Percentiles rank a stretch among this genome's conserved stretches.
These are phyloP conservation scores for Mormyrops boulengeri DNA, from an alignment of 2,797 vertebrate genomes.

Conservation along the genomic window DNA sequence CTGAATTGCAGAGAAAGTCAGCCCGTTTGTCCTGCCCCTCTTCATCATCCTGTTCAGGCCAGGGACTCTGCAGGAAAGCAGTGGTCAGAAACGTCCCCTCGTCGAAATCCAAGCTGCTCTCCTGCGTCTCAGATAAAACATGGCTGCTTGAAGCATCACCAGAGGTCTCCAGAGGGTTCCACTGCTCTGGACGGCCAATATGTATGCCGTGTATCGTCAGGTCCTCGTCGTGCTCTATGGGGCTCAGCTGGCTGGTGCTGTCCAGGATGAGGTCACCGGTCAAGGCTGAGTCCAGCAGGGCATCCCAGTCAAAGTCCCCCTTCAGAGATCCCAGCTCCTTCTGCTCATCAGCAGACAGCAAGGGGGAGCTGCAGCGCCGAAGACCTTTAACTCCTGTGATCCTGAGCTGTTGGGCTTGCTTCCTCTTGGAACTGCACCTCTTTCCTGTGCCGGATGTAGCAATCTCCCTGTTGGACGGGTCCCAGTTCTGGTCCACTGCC, in stretches of 20 bases:
- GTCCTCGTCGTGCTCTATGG: conserved; percentile 61
- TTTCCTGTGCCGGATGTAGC: conserved; percentile 54
- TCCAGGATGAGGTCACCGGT: conserved; percentile 77
- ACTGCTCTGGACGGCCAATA: conserved; percentile 52
- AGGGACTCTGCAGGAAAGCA: conserved; percentile 80
- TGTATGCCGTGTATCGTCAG: conserved; percentile 63
- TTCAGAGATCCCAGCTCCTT: conserved; percentile 79
- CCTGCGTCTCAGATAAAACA: conserved; percentile 52
- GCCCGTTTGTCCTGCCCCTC: conserved; percentile 24
- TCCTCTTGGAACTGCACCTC: conserved; percentile 62
- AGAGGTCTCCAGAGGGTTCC: conserved; percentile 48
- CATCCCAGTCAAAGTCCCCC: conserved; percentile 92
- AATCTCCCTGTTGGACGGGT: conserved; percentile 46
- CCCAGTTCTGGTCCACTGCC: conserved; percentile 61
- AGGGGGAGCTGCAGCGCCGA: conserved; percentile 63
- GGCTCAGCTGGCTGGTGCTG: conserved; percentile 64
- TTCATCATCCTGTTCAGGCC: conserved; percentile 69
- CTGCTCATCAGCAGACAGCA: conserved; percentile 73
- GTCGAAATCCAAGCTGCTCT: conserved; percentile 68
- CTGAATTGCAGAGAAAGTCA: conserved; percentile 66
- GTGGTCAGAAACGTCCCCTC: conserved; percentile 84
- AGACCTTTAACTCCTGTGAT: conserved; percentile 51
- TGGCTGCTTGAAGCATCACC: conserved; percentile 37
- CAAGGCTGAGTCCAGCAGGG: conserved; percentile 73
- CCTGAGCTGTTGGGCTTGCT: conserved; percentile 57